Evolutionary conservation across 2,888 invertebrate genomes (phyloP).

Genomic region (Syrphus vitripennis): DNA sequence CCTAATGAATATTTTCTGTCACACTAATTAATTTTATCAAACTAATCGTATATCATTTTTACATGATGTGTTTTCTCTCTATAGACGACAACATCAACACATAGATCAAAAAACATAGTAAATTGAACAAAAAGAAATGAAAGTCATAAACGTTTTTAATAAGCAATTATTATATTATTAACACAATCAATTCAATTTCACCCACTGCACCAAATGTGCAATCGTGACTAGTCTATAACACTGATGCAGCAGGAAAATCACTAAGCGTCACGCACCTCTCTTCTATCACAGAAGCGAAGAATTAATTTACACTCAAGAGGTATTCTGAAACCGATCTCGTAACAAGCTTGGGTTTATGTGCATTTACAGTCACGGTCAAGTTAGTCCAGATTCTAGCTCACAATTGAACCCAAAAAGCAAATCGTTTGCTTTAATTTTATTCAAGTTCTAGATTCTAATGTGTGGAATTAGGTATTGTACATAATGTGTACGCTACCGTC

Average conservation of each 20-base stretch:
- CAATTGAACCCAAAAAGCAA: conserved; percentile 48
- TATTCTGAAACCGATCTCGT: conserved; percentile 6
- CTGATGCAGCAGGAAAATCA: conserved; percentile 72
- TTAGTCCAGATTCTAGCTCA: conserved; percentile 38
- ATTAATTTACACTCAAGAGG: background rate
- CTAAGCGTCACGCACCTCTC: conserved; percentile 76
- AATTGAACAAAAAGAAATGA: conserved; percentile 54
- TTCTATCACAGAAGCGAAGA: background rate
- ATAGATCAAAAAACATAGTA: background rate
- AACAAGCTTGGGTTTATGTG: background rate
- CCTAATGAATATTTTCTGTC: conserved; percentile 27
- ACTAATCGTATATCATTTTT: background rate
- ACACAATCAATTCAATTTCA: conserved; percentile 78
- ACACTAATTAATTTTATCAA: background rate
- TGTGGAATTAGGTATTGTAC: conserved; percentile 1
- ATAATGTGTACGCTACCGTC: background rate
- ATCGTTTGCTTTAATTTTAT: conserved; percentile 56
- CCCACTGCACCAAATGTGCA: conserved; percentile 80
- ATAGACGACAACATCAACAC: background rate
- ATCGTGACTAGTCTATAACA: conserved; percentile 15
- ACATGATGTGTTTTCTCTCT: conserved; percentile 21
- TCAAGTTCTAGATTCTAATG: conserved; percentile 64
- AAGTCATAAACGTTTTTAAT: conserved; percentile 52
- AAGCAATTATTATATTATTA: conserved; percentile 56
- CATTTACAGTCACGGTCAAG: conserved; percentile 57